Evolutionary conservation across 2,888 invertebrate species (phyloP), one percentile per base, ranked within the genome.

Genomic region (Piscicola geometra): DNA sequence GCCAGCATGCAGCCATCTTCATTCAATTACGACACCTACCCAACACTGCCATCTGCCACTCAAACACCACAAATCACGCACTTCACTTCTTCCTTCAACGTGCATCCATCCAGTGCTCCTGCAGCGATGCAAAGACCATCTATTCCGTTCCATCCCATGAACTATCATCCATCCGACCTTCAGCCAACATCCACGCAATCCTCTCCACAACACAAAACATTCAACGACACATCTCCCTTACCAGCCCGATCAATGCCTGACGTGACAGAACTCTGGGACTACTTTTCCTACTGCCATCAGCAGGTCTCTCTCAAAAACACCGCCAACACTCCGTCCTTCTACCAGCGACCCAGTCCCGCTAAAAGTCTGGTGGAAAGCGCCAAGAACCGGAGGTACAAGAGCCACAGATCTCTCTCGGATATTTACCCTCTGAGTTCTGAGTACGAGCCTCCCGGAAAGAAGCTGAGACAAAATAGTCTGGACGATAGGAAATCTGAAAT

Each of bases 381-480:
- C 12, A 25, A 18, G n/a, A 56, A 5, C 25, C 60, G 5, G 41
- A 56, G 25, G n/a, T 36, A 32, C 60, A 47, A 52, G 25, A 73
- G 73, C 32, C 64, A 73, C 25, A 36, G 73, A 28, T 73, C 73
- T 18, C 25, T 73, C 35, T 33, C 64, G 1, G 73, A 73, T 36
- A 32, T 64, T n/a, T 64, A 35, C 15, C 47, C 28, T 30, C 50
- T 30, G 25, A 52, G 21, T 21, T 28, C 50, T 50, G 41, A 32
- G 25, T 33, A 73, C 25, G 73, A 73, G 36, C 73, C 64, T 25
- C 73, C 73, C 12, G 36, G 35, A 21, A 73, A 73, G 25, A 73
- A 73, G 36, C n/a, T 64, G n/a, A 56, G 73, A 32, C 73, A 73
- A 41, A 73, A 35, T 60, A 73, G 73, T 73, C 64, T 73, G 18